phyloP scores from a whole-genome alignment of 2,797 vertebrate species.

The Danionella dracula region DNA sequence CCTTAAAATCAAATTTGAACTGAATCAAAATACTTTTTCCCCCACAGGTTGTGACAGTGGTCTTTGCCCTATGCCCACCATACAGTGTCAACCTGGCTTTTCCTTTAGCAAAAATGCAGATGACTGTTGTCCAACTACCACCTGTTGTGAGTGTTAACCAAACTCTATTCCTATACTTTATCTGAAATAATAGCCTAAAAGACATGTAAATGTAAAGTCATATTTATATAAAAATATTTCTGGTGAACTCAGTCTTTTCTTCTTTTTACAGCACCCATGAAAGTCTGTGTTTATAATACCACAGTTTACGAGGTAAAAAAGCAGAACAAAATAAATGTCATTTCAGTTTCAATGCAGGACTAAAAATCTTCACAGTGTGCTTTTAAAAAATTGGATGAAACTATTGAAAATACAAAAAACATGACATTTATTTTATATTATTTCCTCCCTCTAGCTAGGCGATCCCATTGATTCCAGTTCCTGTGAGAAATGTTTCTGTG shows the following conservation, averaged over 20 bases:
- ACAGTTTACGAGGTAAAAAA: conserved; percentile 65
- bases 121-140: conserved; percentile 62
- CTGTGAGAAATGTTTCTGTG: conserved; percentile 77
- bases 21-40: not conserved
- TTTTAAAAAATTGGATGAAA: no score
- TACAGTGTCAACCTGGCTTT: conserved; percentile 58
- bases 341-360: no score
- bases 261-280: conserved; percentile 58
- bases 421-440: no score
- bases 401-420: no score
- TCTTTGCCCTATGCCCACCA: conserved; percentile 50
- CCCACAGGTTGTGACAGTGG: conserved; percentile 67
- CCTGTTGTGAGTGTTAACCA: conserved; percentile 65
- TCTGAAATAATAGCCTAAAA: no score
- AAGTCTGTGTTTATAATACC: conserved; percentile 62
- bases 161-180: not conserved
- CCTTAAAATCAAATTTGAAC: no score
- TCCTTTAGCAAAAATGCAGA: not conserved
- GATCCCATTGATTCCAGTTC: conserved; percentile 58
- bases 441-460: conserved; percentile 65
- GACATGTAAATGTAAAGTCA: no score
- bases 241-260: not conserved
- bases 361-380: no score
- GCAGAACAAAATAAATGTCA: no score
- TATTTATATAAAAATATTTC: no score